phyloP scores from a whole-genome alignment of 2,113 vertebrate genomes.

The Chlamydotis undulata region DNA sequence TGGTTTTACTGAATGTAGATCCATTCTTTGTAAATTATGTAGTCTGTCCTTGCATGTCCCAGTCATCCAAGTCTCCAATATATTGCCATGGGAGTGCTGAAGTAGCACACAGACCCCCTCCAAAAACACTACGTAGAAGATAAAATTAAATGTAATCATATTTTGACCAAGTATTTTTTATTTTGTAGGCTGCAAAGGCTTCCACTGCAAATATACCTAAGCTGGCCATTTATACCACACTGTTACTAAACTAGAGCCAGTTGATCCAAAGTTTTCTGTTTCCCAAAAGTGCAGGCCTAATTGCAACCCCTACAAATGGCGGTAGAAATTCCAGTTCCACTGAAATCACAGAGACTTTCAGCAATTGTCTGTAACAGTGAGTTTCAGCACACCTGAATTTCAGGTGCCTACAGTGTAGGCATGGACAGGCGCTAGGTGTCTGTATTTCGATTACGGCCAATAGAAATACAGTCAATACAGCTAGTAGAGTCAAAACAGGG shows the following conservation, averaged over 20 bases:
- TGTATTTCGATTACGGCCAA: background rate
- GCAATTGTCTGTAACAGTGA: rapidly evolving
- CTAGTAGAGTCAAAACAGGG: background rate
- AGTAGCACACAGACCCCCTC: background rate
- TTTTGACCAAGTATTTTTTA: background rate
- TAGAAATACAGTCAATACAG: background rate
- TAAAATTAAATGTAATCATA: background rate
- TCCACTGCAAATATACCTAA: background rate
- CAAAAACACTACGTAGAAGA: background rate
- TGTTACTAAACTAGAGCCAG: background rate
- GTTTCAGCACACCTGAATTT: background rate
- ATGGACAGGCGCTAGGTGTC: background rate
- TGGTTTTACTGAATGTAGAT: background rate
- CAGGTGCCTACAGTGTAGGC: background rate
- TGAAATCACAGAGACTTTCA: background rate
- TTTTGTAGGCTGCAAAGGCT: background rate
- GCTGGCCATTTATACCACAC: background rate
- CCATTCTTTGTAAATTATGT: background rate
- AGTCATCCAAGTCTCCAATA: background rate
- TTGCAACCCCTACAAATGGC: background rate
- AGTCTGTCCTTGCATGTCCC: background rate
- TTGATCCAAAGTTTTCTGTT: background rate
- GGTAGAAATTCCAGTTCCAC: background rate
- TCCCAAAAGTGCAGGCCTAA: background rate
- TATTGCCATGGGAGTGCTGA: background rate